phyloP scores from a whole-genome alignment of 2,797 vertebrate species.

The Bufotes viridis region DNA sequence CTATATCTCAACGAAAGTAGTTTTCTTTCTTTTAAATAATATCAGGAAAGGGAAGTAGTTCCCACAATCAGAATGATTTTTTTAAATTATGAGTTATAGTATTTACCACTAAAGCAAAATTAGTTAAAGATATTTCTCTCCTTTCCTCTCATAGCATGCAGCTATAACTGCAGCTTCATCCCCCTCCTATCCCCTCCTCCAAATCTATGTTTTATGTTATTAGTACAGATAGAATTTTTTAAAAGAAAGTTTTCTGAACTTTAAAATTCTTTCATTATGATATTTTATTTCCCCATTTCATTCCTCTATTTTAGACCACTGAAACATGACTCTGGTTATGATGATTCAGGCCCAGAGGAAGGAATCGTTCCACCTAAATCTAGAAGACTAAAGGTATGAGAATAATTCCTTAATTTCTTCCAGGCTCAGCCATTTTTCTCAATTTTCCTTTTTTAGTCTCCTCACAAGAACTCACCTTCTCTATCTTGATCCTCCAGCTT shows the following conservation, averaged over 20 bases:
- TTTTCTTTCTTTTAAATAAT: too few species aligned
- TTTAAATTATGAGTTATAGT: too few species aligned
- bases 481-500: constrained; percentile 21
- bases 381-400: constrained; percentile 52
- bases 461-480: background rate
- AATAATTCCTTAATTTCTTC: background rate
- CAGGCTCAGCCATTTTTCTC: background rate
- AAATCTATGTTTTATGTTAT: background rate
- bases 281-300: background rate
- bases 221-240: background rate
- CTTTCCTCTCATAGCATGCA: background rate
- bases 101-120: background rate
- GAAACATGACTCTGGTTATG: constrained; percentile 65
- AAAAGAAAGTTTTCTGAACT: too few species aligned
- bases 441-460: background rate
- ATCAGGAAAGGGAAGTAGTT: too few species aligned
- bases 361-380: constrained; percentile 57
- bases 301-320: constrained; percentile 60
- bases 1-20: too few species aligned
- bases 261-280: too few species aligned
- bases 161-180: background rate
- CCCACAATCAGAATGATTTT: too few species aligned
- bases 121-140: background rate
- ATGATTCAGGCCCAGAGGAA: constrained; percentile 66
- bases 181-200: background rate